Conservation (phyloP, 2,797 vertebrate species). For the Danio choprae region DNA sequence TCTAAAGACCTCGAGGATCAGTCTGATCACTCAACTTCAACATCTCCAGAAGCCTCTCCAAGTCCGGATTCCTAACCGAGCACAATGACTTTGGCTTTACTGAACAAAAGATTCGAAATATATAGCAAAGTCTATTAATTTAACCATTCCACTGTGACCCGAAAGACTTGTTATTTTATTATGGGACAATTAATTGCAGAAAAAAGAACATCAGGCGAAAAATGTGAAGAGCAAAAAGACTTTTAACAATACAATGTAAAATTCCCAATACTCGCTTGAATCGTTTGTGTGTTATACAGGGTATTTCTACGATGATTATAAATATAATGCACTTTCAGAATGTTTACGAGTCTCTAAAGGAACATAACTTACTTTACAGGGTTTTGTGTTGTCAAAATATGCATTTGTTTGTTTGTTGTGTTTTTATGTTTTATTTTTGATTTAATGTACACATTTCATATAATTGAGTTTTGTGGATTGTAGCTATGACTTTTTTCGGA, state of each 20-base stretch:
- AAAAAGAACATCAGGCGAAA: not conserved
- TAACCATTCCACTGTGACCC: constrained; percentile 50
- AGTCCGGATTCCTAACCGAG: constrained; percentile 83
- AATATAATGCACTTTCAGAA: constrained; percentile 68
- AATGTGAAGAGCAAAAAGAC: constrained; percentile 16
- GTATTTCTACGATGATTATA: constrained; percentile 47
- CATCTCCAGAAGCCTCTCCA: constrained; percentile 91
- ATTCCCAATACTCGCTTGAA: constrained; percentile 14
- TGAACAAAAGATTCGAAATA: constrained; percentile 26
- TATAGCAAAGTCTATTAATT: constrained; percentile 41
- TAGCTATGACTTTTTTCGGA: constrained; percentile 56
- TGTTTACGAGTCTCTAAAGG: constrained; percentile 63
- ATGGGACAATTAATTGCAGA: not conserved
- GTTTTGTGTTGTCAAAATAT: constrained; percentile 52
- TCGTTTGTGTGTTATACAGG: constrained; percentile 52
- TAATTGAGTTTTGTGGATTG: constrained; percentile 16
- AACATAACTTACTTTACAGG: constrained; percentile 64
- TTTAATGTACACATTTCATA: constrained; percentile 14
- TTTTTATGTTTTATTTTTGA: constrained; percentile 41
- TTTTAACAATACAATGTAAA: constrained; percentile 23
- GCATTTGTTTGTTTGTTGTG: constrained; percentile 38
- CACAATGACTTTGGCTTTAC: constrained; percentile 21
- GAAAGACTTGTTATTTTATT: constrained; percentile 24
- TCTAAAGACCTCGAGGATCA: constrained; percentile 83
- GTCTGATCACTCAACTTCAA: constrained; percentile 86